phyloP scores from a whole-genome alignment of 2,797 vertebrate genomes.

The Amniataba percoides region DNA sequence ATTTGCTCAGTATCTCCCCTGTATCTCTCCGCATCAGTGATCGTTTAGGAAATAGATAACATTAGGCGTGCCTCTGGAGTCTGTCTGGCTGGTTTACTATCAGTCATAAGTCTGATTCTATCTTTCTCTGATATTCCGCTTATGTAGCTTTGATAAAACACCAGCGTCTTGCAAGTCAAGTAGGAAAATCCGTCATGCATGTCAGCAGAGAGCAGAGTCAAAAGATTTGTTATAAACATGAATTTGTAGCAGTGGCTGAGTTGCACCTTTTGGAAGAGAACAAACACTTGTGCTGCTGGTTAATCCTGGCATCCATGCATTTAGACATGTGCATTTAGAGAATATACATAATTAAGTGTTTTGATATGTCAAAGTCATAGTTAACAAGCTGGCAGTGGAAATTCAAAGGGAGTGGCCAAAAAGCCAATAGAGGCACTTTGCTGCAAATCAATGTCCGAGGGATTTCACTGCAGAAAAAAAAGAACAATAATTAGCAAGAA shows the following conservation, averaged over 20 bases:
- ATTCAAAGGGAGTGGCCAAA: constrained; percentile 53
- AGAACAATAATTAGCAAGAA: constrained; percentile 69
- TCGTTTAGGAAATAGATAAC: constrained; percentile 59
- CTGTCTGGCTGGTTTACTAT: constrained; percentile 41
- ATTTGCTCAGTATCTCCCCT: constrained; percentile 35
- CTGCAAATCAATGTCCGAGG: constrained; percentile 49
- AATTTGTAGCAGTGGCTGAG: constrained; percentile 23
- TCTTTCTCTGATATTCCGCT: constrained; percentile 62
- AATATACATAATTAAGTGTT: constrained; percentile 39
- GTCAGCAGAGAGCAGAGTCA: constrained; percentile 44
- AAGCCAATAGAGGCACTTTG: constrained; percentile 59
- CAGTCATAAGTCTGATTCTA: constrained; percentile 63
- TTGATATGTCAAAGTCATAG: constrained; percentile 23
- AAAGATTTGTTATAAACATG: constrained; percentile 37
- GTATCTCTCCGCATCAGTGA: constrained; percentile 45
- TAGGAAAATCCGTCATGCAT: constrained; percentile 53
- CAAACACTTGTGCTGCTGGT: constrained; percentile 10
- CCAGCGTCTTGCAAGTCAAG: constrained; percentile 47
- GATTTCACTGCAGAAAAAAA: constrained; percentile 59
- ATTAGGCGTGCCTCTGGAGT: constrained; percentile 46
- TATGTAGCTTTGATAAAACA: constrained; percentile 59
- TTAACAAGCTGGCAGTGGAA: constrained; percentile 33
- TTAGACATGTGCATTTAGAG: constrained; percentile 20
- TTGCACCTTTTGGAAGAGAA: constrained; percentile 9
- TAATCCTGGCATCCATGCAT: constrained; percentile 20